Evolutionary conservation across 2,888 invertebrate genomes (phyloP), one percentile per base, ranked within the genome.

Genomic region (Sesia apiformis): DNA sequence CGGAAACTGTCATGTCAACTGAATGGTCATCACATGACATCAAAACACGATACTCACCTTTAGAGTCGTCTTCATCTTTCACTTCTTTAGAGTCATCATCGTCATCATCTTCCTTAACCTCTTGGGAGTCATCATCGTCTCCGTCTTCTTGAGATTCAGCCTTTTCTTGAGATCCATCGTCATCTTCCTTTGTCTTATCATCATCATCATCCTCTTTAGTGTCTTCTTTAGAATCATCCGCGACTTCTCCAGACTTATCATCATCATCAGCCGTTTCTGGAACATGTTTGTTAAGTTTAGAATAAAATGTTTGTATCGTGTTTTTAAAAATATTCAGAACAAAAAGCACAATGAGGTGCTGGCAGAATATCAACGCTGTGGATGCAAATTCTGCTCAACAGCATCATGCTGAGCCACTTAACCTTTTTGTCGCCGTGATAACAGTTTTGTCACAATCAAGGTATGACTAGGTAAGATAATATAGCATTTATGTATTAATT

Each of bases 101-200:
- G 52, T 49, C 76, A 56, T 73, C 71, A 62, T 60, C 65, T 38
- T 61, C 65, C 40, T 52, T 40, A 52, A 67, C 66, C 50, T 70
- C 72, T 52, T 63, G 61, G 51, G 63, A 60, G 53, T 61, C 66
- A 57, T 72, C 67, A 60, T 68, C 67, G 62, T 67, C 67, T 63
- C 5, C 49, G 40, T 39, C 38, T 23, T 79, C 81, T 58, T 67
- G 63, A 58, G 85, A 81, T 63, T 81, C 85, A 69, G 79, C 77
- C 67, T 79, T 81, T 76, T 84, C 84, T 75, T 86, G 81, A 72
- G 86, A 85, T 73, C 79, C 78, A 67, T 84, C 84, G 60, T 81
- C 86, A 59, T 78, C 78, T 74, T 88, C 74, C 64, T 74, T 66
- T 63, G 75, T 73, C 60, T 76, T 73, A 40, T 72, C 70, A 57